Conservation (phyloP, 2,888 invertebrate species). For the Sipunculus nudus region DNA sequence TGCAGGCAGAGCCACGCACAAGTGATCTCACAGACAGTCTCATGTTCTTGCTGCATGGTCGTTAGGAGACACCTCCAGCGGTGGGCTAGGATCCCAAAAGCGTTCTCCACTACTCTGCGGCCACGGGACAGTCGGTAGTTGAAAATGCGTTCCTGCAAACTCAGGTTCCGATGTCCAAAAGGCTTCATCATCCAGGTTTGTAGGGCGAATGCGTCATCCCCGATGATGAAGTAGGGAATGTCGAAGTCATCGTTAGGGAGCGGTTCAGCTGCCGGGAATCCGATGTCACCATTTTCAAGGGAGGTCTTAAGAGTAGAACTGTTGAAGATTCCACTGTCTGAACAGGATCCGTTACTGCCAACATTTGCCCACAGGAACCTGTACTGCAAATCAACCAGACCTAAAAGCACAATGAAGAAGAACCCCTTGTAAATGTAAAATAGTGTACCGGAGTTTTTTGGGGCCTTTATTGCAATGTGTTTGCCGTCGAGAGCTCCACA, state of each 20-base stretch:
- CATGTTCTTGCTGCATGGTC: constrained; percentile 3
- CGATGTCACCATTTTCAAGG: constrained; percentile 11
- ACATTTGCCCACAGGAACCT: background rate
- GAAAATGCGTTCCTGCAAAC: too few species aligned
- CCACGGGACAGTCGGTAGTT: too few species aligned
- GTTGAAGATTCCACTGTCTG: background rate
- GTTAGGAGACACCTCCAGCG: too few species aligned
- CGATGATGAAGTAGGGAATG: too few species aligned
- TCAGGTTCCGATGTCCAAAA: too few species aligned
- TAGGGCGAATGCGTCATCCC: too few species aligned
- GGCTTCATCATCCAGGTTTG: too few species aligned
- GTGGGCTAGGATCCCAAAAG: too few species aligned
- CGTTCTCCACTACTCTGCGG: too few species aligned
- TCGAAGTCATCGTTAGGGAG: too few species aligned
- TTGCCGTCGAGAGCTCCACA: background rate
- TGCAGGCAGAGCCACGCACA: constrained; percentile 28
- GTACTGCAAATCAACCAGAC: background rate
- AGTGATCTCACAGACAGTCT: constrained; percentile 14
- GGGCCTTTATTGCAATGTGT: background rate
- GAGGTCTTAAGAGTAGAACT: background rate
- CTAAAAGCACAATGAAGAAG: background rate
- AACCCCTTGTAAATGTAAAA: background rate
- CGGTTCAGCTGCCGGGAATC: too few species aligned
- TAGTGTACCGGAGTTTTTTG: background rate
- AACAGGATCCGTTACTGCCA: background rate